Percentiles rank a stretch among this genome's conserved stretches.
phyloP scores from a whole-genome alignment of 37 sponge, comb jelly and placozoan species.

The Aplysina aerophoba region DNA sequence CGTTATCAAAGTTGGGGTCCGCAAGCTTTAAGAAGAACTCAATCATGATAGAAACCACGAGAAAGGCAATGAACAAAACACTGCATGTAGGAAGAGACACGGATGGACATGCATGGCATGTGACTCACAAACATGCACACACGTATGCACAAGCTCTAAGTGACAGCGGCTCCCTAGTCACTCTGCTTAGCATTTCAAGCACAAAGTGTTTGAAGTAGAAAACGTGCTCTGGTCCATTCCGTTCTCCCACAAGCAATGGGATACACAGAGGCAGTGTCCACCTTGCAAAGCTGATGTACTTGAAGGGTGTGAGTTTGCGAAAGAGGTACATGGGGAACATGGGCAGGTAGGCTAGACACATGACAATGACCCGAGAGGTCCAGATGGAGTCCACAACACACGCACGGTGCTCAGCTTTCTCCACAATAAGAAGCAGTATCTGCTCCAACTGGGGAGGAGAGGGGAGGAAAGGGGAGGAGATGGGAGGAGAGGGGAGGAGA shows the following conservation, averaged over 20 bases:
- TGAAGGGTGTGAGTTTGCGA: slow-evolving; percentile 60
- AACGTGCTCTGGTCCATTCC: too few species aligned
- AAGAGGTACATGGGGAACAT: slow-evolving; percentile 76
- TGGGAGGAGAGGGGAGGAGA: too few species aligned
- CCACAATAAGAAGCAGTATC: slow-evolving; percentile 43
- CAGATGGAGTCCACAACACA: slow-evolving; percentile 26
- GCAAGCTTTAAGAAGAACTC: not conserved
- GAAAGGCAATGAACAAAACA: slow-evolving; percentile 10
- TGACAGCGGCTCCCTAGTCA: too few species aligned
- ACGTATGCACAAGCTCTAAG: slow-evolving; percentile 10
- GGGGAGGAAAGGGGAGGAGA: not conserved
- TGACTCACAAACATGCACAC: not conserved
- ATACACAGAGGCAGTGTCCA: not conserved
- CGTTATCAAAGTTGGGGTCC: not conserved
- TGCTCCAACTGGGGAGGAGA: slow-evolving; percentile 25
- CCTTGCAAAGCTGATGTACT: slow-evolving; percentile 68
- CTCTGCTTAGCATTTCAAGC: too few species aligned
- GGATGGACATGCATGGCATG: too few species aligned
- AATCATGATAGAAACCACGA: slow-evolving; percentile 3
- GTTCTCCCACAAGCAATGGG: not conserved
- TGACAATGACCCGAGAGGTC: slow-evolving; percentile 57
- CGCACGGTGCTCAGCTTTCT: not conserved
- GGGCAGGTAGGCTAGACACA: slow-evolving; percentile 73
- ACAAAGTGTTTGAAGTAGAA: too few species aligned
- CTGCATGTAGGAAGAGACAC: not conserved